Evolutionary conservation across 92 coral and sea anemone species (phyloP), one percentile per base, ranked within the genome.

Genomic region (Siderastrea radians): DNA sequence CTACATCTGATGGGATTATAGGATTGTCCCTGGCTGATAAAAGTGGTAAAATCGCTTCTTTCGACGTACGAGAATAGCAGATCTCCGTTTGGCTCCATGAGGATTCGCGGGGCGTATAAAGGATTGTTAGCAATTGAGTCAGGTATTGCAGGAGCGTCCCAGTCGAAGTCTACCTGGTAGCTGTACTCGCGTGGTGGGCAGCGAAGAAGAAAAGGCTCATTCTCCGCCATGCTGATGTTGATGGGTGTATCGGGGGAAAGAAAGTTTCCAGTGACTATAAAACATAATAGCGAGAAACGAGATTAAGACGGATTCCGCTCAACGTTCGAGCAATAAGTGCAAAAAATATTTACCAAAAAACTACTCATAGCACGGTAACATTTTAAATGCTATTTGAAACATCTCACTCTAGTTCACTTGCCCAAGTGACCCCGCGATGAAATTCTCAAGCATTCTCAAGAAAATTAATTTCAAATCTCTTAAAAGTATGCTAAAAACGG

Each of bases 81-180:
- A 14, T 84, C 93, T n/a, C 93, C 93, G 46, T 62, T 74, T 72
- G 82, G 82, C n/a, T 86, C 87, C 91, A 17, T 74, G 49, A 83
- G 17, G 68, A 93, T 89, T 7, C 93, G 93, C 8, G 93, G 88
- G 2, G 38, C 67, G 13, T 70, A 74, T 47, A 38, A 46, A 1
- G n/a, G 67, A 66, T 54, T 65, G 55, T 15, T 54, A 72, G 82
- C 16, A 3, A 66, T 49, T 0, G 77, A 14, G 0, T 4, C 7
- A 0, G 5, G 7, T 3, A 17, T 2, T 3, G 87, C 52, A 8
- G 10, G 67, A 8, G 65, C 47, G 6, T 16, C n/a, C 96, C 96
- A 93, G 3, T 59, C 68, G 53, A 86, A 86, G 6, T 1, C 1
- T 19, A 68, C 79, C 3, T 91, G 89, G 75, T 92, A 53, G 51